Evolutionary conservation across 2,797 vertebrate species (phyloP), one percentile per base, ranked within the genome.

Genomic region (Fistularia commersonii): DNA sequence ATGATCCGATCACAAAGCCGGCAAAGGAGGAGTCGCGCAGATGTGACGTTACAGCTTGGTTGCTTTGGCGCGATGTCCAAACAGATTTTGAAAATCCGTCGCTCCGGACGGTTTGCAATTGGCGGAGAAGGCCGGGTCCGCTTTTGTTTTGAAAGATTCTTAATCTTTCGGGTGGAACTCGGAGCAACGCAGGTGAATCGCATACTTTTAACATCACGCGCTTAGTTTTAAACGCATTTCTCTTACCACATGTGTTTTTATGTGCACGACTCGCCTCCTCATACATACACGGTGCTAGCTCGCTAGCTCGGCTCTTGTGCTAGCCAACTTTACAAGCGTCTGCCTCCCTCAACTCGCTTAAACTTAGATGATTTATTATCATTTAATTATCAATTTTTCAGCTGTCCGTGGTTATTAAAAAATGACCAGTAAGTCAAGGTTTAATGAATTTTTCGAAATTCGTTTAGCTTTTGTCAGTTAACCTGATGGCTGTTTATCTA

Each of bases 21-120:
- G 1, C 3, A 7, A 32, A 8, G 1, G 7, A 1, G 39, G 46
- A 3, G 52, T 42, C 51, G 69, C 66, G 8, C 4, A 3, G 1
- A 0, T n/a, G 3, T 79, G 77, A 79, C 82, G 82, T 79, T 48
- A 66, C 3, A 1, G 32, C 0, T 1, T 0, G 11, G 0, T n/a
- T 3, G 3, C 6, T 64, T 88, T 88, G 87, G 86, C 88, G 88
- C 84, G 70, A 79, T 56, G 35, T 70, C n/a, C 11, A 11, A 8
- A 45, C 45, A 1, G 51, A 45, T 74, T 88, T 89, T 86, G 77
- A 89, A 90, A 87, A 59, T 1, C 41, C 33, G 14, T 5, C 1
- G 41, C n/a, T n/a, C 61, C 48, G 15, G 69, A 77, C 72, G 52
- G 80, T 61, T 72, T n/a, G 3, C 3, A 14, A 11, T 36, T 51